phyloP scores from a whole-genome alignment of 2,113 vertebrate genomes.

The Ailurus styani region DNA sequence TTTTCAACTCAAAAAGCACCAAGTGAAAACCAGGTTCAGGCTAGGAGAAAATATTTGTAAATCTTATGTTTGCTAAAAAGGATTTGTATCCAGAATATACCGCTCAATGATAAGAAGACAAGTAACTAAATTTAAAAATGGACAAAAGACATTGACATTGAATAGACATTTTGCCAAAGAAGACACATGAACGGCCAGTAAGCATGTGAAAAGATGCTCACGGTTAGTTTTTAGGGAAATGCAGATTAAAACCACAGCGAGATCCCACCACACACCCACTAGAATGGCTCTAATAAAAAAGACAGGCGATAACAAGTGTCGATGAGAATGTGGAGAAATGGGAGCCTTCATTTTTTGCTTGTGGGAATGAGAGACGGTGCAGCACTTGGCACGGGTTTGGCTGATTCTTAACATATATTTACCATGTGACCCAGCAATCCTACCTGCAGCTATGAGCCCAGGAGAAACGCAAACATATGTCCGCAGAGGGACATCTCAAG shows the following conservation, averaged over 20 bases:
- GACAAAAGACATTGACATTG: neutral
- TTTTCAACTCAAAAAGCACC: neutral
- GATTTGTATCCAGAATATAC: neutral
- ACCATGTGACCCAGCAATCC: neutral
- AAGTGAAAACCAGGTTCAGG: neutral
- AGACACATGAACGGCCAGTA: neutral
- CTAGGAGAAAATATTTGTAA: neutral
- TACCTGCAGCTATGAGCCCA: neutral
- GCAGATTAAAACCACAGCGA: neutral
- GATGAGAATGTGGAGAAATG: neutral
- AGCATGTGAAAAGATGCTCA: neutral
- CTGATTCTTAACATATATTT: constrained; percentile 12
- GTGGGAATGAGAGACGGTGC: neutral
- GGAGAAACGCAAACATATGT: constrained; percentile 25
- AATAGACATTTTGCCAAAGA: constrained; percentile 6
- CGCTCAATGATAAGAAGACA: neutral
- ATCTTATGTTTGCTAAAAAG: neutral
- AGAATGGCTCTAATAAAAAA: neutral
- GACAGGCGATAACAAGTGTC: neutral
- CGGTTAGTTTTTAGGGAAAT: neutral
- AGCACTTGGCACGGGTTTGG: neutral
- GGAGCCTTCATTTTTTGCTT: neutral
- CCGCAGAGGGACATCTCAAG: neutral
- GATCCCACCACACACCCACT: neutral
- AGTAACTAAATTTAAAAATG: constrained; percentile 11